phyloP scores from a whole-genome alignment of 2,888 invertebrate species.

The Lasioglossum marginatum region DNA sequence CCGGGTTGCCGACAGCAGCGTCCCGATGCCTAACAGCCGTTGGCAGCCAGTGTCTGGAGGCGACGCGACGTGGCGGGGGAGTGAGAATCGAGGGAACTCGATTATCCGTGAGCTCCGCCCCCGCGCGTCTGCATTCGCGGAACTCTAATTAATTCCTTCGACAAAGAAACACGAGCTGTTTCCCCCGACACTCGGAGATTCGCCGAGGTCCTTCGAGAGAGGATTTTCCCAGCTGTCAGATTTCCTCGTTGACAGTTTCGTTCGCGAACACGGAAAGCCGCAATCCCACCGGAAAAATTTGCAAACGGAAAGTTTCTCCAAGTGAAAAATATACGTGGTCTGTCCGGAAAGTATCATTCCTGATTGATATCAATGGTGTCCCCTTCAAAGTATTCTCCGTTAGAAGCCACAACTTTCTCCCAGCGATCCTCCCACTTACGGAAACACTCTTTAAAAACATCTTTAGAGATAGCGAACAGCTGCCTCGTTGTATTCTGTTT shows the following conservation, averaged over 20 bases:
- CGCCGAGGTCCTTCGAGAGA: too few relatives aligned
- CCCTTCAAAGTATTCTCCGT: too few relatives aligned
- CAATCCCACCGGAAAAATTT: not conserved
- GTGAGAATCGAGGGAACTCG: constrained; percentile 29
- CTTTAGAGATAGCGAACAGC: too few relatives aligned
- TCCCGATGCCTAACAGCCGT: constrained; percentile 60
- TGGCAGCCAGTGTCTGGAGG: constrained; percentile 46
- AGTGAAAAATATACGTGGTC: not conserved
- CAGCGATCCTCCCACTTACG: too few relatives aligned
- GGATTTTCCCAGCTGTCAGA: not conserved
- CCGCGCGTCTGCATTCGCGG: not conserved
- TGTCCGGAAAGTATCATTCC: too few relatives aligned
- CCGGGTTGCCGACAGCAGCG: constrained; percentile 41
- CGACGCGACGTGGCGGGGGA: not conserved
- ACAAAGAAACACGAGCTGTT: constrained; percentile 14
- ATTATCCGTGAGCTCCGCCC: constrained; percentile 27
- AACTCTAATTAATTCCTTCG: constrained; percentile 25
- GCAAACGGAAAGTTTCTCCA: not conserved
- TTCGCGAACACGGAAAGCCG: not conserved
- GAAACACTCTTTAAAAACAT: too few relatives aligned
- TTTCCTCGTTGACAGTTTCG: not conserved
- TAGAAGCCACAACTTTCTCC: too few relatives aligned
- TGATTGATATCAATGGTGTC: too few relatives aligned
- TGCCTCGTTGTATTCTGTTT: too few relatives aligned
- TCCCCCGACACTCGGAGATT: not conserved